Percentiles rank a stretch among this genome's conserved stretches.
Conservation (phyloP, 1,140 invertebrate species). For the Lepidurus couesii region DNA sequence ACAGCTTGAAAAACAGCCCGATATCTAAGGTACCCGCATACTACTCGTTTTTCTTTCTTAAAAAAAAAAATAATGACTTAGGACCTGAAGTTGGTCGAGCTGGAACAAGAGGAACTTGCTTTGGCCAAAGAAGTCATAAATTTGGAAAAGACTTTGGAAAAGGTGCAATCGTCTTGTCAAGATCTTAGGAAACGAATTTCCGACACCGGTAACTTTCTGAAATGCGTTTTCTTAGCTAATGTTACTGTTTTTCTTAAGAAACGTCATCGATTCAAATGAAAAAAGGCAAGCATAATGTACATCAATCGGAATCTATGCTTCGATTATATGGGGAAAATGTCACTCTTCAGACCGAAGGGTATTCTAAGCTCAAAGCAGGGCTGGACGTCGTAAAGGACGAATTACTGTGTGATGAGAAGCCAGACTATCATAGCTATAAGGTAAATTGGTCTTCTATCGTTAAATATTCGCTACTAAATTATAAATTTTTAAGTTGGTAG, state of each 20-base stretch:
- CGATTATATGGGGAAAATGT: neutral
- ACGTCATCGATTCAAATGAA: neutral
- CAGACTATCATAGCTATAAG: neutral
- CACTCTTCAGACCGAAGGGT: neutral
- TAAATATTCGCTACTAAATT: neutral
- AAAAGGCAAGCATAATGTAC: neutral
- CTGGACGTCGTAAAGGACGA: neutral
- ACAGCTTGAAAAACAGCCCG: neutral
- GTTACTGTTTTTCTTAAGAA: neutral
- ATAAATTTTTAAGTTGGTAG: neutral
- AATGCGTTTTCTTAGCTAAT: neutral
- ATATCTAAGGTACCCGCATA: neutral
- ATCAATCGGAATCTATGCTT: neutral
- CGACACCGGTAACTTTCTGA: neutral
- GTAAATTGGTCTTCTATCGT: neutral
- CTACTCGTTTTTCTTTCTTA: neutral
- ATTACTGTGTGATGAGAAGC: neutral
- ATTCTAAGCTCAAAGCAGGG: neutral
- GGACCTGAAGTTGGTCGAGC: constrained; percentile 17
- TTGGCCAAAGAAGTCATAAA: neutral
- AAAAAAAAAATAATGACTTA: neutral
- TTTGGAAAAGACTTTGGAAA: neutral
- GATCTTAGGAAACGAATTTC: neutral
- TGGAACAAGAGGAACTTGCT: neutral
- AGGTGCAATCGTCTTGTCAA: neutral